phyloP scores from a whole-genome alignment of 1,140 invertebrate genomes.

The Trinorchestia longiramus region DNA sequence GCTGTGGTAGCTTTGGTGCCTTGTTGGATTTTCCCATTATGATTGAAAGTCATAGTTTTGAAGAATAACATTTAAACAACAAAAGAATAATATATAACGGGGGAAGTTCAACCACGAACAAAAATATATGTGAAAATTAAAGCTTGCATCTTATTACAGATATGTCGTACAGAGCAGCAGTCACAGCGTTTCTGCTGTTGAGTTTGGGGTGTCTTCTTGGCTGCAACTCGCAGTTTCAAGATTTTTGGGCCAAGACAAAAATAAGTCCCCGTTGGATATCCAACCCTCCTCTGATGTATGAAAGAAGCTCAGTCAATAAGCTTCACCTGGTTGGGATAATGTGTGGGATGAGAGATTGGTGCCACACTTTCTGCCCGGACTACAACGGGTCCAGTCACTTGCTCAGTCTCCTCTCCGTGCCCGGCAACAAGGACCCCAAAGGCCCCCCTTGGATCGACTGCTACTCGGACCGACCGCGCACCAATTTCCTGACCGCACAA shows the following conservation, averaged over 20 bases:
- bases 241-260: background rate
- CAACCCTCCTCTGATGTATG: background rate
- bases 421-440: background rate
- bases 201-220: no score
- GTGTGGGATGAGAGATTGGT: background rate
- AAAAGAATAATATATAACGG: no score
- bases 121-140: no score
- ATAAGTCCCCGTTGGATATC: background rate
- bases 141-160: no score
- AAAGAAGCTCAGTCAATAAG: background rate
- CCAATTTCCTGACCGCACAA: background rate
- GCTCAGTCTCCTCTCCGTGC: background rate
- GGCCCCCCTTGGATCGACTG: slow-evolving; percentile 9
- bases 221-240: background rate
- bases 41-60: no score
- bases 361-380: slow-evolving; percentile 13
- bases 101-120: no score
- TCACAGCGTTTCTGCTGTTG: no score
- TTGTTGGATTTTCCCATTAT: no score
- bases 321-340: background rate
- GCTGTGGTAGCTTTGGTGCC: no score
- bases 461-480: background rate
- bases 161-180: no score
- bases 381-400: background rate
- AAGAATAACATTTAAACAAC: no score